Evolutionary conservation across 2,888 invertebrate genomes (phyloP).

Genomic region (Cyclophora punctaria): DNA sequence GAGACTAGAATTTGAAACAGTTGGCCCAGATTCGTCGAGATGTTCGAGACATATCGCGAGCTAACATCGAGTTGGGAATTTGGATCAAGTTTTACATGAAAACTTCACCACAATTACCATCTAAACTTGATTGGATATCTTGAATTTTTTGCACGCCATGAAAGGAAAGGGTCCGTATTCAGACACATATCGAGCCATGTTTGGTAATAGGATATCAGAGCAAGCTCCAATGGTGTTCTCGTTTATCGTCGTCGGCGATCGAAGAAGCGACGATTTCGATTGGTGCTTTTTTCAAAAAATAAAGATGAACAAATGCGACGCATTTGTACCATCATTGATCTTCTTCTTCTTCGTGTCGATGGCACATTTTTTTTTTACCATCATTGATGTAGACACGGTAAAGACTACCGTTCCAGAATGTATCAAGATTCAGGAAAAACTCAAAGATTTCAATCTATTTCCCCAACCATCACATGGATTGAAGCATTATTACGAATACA

Average conservation of each 20-base stretch:
- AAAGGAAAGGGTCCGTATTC: conserved; percentile 4
- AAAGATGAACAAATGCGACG: background rate
- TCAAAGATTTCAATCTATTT: background rate
- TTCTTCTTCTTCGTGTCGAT: too few relatives aligned
- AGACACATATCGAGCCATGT: background rate
- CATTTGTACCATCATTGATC: background rate
- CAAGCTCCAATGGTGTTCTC: too few relatives aligned
- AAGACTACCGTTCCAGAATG: background rate
- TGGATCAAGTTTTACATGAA: background rate
- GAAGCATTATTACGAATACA: conserved; percentile 1
- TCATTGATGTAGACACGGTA: background rate
- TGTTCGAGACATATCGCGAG: background rate
- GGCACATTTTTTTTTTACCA: too few relatives aligned
- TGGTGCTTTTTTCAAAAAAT: background rate
- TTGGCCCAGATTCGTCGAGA: background rate
- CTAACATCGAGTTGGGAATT: background rate
- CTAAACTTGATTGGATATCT: background rate
- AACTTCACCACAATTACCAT: background rate
- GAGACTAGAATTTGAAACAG: background rate
- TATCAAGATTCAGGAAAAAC: background rate
- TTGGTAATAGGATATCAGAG: background rate
- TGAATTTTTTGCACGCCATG: background rate
- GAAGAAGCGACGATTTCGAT: too few relatives aligned
- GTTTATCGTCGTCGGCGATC: too few relatives aligned
- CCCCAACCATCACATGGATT: conserved; percentile 2